Conservation (phyloP, 2,797 vertebrate genomes). For the Chanos chanos region DNA sequence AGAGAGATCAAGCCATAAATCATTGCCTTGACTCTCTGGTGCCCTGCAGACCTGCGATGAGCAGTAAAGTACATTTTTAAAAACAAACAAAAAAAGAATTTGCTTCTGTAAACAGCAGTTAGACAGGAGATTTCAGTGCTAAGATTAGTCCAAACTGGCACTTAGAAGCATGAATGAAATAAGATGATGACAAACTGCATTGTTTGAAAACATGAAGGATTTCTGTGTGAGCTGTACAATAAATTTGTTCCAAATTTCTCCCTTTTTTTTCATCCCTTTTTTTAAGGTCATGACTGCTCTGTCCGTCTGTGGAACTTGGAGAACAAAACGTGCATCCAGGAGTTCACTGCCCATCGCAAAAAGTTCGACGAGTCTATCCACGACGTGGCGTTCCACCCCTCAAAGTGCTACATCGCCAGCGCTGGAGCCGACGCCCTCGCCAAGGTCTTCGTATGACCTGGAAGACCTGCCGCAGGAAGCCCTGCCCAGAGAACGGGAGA, state of each 20-base stretch:
- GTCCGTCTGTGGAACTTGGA: conserved; percentile 98
- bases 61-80: too few species aligned
- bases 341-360: conserved; percentile 97
- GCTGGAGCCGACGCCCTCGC: conserved; percentile 95
- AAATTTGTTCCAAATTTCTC: too few species aligned
- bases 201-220: too few species aligned
- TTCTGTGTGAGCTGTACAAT: too few species aligned
- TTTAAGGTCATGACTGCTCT: conserved; percentile 92
- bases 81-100: not conserved
- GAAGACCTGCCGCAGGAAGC: conserved; percentile 51
- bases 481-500: too few species aligned
- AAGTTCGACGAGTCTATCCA: conserved; percentile 97
- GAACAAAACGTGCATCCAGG: conserved; percentile 98
- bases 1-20: too few species aligned
- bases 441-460: conserved; percentile 98
- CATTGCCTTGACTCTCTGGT: too few species aligned
- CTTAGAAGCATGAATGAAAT: too few species aligned
- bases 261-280: not conserved
- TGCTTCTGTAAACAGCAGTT: not conserved
- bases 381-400: conserved; percentile 96
- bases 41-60: too few species aligned
- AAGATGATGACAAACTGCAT: too few species aligned
- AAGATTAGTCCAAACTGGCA: too few species aligned
- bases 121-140: too few species aligned
- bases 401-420: conserved; percentile 96